These are phyloP conservation scores for Seriola rivoliana DNA, from an alignment of 2,113 vertebrate genomes.

Conservation along the genomic window DNA sequence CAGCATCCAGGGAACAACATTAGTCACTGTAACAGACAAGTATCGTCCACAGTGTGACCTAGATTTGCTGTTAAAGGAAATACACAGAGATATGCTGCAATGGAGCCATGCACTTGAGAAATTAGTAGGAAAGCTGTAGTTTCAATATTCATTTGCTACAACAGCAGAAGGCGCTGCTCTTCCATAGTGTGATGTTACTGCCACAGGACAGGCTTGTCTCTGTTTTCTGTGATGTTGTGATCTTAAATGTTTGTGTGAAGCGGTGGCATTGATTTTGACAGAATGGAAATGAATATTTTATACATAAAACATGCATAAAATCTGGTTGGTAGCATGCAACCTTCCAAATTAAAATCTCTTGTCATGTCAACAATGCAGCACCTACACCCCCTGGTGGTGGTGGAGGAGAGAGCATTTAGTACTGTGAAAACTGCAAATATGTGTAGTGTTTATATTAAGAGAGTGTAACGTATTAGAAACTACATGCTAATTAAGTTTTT, in stretches of 20 bases:
- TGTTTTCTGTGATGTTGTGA: too few species aligned
- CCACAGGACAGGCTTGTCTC: neutral
- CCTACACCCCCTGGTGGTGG: slow-evolving; percentile 60
- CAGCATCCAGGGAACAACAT: neutral
- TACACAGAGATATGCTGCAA: slow-evolving; percentile 4
- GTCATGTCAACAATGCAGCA: slow-evolving; percentile 37
- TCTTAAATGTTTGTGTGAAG: neutral
- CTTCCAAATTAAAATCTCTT: neutral
- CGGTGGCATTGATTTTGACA: neutral
- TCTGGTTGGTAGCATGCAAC: neutral
- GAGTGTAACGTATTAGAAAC: neutral
- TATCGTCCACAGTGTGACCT: slow-evolving; percentile 6
- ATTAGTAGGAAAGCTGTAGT: neutral
- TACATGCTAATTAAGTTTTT: neutral
- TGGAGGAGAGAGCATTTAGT: neutral
- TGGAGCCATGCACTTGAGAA: neutral
- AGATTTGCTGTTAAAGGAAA: slow-evolving; percentile 23
- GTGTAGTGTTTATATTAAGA: neutral
- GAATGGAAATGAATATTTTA: neutral
- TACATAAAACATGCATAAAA: neutral
- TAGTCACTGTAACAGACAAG: neutral
- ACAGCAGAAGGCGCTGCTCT: slow-evolving; percentile 44
- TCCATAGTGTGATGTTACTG: neutral
- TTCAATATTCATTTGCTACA: neutral
- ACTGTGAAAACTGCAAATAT: neutral